These are phyloP conservation scores for Platichthys flesus DNA, from an alignment of 2,113 vertebrate species.

Conservation along the genomic window DNA sequence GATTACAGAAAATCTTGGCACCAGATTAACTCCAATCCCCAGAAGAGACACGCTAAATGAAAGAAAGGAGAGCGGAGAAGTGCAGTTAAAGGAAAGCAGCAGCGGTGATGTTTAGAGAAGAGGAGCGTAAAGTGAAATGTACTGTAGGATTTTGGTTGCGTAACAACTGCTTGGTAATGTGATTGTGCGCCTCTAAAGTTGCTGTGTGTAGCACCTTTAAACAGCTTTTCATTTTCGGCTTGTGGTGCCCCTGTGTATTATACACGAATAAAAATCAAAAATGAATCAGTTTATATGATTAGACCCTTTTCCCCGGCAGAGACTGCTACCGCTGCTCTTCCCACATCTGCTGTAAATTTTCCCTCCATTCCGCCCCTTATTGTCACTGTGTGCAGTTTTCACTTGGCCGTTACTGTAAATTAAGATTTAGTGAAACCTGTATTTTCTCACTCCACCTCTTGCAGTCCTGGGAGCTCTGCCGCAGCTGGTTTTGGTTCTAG, in stretches of 20 bases:
- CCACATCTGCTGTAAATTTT: constrained; percentile 4
- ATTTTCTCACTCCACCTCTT: constrained; percentile 1
- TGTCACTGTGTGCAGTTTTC: not conserved
- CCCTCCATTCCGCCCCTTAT: not conserved
- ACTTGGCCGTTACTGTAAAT: constrained; percentile 4
- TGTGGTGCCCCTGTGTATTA: not conserved
- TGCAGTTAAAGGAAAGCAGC: constrained; percentile 18
- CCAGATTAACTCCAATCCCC: constrained; percentile 60
- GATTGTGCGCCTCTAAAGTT: constrained; percentile 25
- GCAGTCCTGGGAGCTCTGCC: constrained; percentile 24
- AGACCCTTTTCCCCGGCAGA: not conserved
- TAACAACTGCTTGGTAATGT: constrained; percentile 29
- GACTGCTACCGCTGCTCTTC: not conserved
- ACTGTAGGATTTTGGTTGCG: constrained; percentile 26
- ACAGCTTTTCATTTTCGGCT: constrained; percentile 20
- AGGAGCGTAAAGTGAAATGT: constrained; percentile 1
- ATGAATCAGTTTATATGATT: not conserved
- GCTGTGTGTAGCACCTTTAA: constrained; percentile 16
- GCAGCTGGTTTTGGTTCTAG: constrained; percentile 7
- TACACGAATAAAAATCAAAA: not conserved
- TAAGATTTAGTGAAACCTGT: not conserved
- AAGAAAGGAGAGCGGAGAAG: constrained; percentile 20
- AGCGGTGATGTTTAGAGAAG: constrained; percentile 19
- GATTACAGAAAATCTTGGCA: constrained; percentile 71
- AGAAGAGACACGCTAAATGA: constrained; percentile 44